Evolutionary conservation across 1,140 invertebrate species (phyloP).

Genomic region (Nasonia longicornis): DNA sequence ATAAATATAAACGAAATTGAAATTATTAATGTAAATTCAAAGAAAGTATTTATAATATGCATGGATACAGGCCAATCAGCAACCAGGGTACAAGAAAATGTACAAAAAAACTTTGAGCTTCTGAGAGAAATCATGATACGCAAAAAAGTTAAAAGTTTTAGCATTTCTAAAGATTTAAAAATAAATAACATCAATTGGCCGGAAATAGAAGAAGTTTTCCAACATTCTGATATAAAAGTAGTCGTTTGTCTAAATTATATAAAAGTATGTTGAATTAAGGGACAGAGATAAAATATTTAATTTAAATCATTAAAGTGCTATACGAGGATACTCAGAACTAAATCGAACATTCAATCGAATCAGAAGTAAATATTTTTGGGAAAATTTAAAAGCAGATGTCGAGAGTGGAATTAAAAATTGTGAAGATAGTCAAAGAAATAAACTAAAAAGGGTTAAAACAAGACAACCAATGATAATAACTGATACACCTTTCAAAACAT

Average conservation of each 20-base stretch:
- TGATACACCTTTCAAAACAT: constrained; percentile 17
- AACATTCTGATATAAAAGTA: background rate
- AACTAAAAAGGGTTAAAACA: constrained; percentile 19
- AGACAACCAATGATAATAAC: constrained; percentile 16
- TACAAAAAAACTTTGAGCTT: background rate
- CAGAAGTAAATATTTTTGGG: constrained; percentile 37
- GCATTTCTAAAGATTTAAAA: background rate
- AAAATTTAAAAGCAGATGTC: constrained; percentile 27
- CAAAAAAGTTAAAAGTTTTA: background rate
- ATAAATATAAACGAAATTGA: too few species aligned
- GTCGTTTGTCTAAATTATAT: background rate
- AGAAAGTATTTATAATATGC: background rate
- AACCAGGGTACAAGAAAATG: background rate
- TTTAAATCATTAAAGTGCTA: background rate
- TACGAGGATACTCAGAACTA: constrained; percentile 24
- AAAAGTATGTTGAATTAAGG: too few species aligned
- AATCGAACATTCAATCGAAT: constrained; percentile 38
- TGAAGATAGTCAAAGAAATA: constrained; percentile 22
- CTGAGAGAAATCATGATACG: background rate
- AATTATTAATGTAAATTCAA: background rate
- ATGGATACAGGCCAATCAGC: background rate
- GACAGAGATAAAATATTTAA: background rate
- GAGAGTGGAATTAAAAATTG: constrained; percentile 8
- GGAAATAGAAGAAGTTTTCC: background rate
- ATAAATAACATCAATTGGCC: constrained; percentile 7